Evolutionary conservation across 2,113 vertebrate species (phyloP).

Genomic region (Gnathonemus longibarbis): DNA sequence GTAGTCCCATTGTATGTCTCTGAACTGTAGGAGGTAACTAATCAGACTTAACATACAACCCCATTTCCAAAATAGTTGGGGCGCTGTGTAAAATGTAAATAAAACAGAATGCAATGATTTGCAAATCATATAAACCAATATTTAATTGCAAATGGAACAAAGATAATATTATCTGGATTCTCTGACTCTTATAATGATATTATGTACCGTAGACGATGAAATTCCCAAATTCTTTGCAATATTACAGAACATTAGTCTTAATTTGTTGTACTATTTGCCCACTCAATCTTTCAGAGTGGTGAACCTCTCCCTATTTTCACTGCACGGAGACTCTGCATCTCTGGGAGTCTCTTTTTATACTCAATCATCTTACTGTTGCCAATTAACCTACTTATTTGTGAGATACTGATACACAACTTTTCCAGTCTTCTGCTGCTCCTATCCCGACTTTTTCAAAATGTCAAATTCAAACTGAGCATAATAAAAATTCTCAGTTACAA

Average conservation of each 20-base stretch:
- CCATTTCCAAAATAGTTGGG: not conserved
- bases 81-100: not conserved
- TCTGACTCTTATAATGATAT: not conserved
- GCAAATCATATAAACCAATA: not conserved
- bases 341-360: too few relatives aligned
- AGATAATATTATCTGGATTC: not conserved
- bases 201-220: not conserved
- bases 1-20: not conserved
- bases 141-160: not conserved
- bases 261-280: not conserved
- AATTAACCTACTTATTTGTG: too few relatives aligned
- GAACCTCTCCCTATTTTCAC: too few relatives aligned
- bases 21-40: not conserved
- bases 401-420: too few relatives aligned
- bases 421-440: not conserved
- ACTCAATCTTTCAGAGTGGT: not conserved
- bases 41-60: not conserved
- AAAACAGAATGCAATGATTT: not conserved
- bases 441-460: not conserved
- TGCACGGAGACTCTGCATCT: too few relatives aligned
- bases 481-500: not conserved
- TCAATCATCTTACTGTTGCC: too few relatives aligned
- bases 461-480: not conserved
- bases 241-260: not conserved
- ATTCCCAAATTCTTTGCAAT: not conserved